Evolutionary conservation across 1,140 invertebrate species (phyloP).

Genomic region (Listronotus oregonensis): DNA sequence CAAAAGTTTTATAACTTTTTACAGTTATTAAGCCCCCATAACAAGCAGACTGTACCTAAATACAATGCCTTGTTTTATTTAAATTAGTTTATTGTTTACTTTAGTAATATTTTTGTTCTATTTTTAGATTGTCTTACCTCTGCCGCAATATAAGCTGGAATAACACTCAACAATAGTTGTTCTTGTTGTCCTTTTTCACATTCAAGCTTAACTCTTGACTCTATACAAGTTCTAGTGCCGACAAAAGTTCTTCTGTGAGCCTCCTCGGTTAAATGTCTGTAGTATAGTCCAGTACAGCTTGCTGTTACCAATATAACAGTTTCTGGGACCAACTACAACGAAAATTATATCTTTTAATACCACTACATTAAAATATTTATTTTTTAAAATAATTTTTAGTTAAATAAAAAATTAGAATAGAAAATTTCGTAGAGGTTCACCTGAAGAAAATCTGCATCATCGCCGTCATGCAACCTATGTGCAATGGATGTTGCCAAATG

Average conservation of each 20-base stretch:
- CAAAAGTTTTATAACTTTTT: too few species aligned
- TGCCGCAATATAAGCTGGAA: constrained; percentile 90
- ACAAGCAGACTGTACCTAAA: too few species aligned
- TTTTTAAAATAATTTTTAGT: too few species aligned
- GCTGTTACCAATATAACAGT: constrained; percentile 75
- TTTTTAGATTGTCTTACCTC: constrained; percentile 66
- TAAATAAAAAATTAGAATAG: too few species aligned
- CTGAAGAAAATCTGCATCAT: constrained; percentile 60
- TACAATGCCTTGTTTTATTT: too few species aligned
- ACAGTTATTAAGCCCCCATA: too few species aligned
- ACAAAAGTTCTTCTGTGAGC: constrained; percentile 85
- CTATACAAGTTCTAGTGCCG: constrained; percentile 86
- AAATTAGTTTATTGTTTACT: too few species aligned
- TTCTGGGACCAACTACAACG: constrained; percentile 73
- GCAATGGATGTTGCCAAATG: constrained; percentile 63
- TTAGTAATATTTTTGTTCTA: too few species aligned
- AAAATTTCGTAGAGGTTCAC: too few species aligned
- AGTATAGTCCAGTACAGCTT: constrained; percentile 81
- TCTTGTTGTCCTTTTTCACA: constrained; percentile 92
- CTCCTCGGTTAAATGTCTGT: constrained; percentile 81
- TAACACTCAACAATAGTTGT: constrained; percentile 87
- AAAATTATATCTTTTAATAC: too few species aligned
- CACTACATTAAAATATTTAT: neutral
- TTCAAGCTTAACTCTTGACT: constrained; percentile 89
- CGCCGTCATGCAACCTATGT: constrained; percentile 54